A percentile compares a stretch with the other conserved stretches of the same genome.
These are phyloP conservation scores for Coptodon bakossiorum DNA, from an alignment of 2,113 vertebrate genomes.

Conservation along the genomic window DNA sequence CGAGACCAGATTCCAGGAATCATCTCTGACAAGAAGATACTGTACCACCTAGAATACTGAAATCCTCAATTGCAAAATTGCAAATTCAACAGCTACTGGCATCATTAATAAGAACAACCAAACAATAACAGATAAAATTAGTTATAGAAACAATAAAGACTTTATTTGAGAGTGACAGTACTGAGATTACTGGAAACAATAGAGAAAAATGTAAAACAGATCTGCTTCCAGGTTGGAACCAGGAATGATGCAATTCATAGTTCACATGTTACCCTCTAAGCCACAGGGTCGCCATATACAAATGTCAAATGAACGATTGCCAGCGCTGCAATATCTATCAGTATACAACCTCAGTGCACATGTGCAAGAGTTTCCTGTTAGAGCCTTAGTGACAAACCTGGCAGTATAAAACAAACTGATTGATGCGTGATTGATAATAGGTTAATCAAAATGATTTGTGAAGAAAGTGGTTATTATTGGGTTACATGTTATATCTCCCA, in stretches of 20 bases:
- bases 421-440: not conserved
- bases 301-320: not conserved
- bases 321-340: not conserved
- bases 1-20: not conserved
- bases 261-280: accelerated
- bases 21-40: not conserved
- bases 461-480: not conserved
- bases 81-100: not conserved
- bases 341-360: not conserved
- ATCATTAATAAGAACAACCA: not conserved
- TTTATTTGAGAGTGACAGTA: not conserved
- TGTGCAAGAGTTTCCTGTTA: not conserved
- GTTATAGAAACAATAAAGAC: not conserved
- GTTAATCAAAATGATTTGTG: not conserved
- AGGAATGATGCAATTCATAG: not conserved
- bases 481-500: not conserved
- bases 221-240: not conserved
- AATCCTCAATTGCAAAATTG: not conserved
- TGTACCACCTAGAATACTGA: not conserved
- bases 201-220: not conserved
- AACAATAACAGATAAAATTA: accelerated
- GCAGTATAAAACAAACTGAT: not conserved
- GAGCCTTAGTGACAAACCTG: not conserved
- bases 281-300: not conserved
- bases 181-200: not conserved